Base-by-base conservation (phyloP, 2,797 vertebrate species). In the Rhincodon typus region DNA sequence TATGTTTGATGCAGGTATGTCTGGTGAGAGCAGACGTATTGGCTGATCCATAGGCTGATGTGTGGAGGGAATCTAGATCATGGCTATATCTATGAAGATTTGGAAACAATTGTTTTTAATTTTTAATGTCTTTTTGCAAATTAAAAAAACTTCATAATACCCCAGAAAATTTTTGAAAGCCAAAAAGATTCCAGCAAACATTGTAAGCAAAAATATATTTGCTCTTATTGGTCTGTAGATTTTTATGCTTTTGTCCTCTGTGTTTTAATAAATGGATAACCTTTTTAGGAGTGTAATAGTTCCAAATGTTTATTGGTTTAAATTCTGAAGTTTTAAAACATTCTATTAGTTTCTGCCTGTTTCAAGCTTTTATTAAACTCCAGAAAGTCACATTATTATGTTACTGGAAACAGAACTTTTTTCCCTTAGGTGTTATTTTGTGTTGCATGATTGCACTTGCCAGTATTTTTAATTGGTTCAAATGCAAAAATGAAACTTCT, bases 381-480 rank as follows among this genome's bases (percentile, higher is more conserved):
- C 38, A 53, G 27, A 77, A 74, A 77, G 46, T 95, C 27, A 50
- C 27, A 17, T 42, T 70, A 69, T 93, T 2, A 34, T 74, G 94
- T 95, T 95, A 95, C 94, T 95, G 70, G 94, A 95, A 95, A 95
- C 94, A 95, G 27, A 95, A 77, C 94, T 95, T 95, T 95, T 74
- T 72, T 30, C 50, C 30, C 25, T 77, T 93, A 0, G 70, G 30
- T 74, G 15, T 70, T 72, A 72, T 62, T 50, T 94, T 94, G 25
- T 94, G 93, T 53, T 95, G 94, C 12, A 8, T 95, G 70, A 95
- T 77, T 95, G 70, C 94, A 95, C n/a, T 27, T 50, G 30, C 15
- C n/a, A 21, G 23, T 67, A 93, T 42, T 69, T 95, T 95, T 77
- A 95, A 95, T 94, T 94, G 38, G 25, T 70, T 94, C 66, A n/a